phyloP scores from a whole-genome alignment of 2,888 invertebrate species.

The Meteorus cinctellus region DNA sequence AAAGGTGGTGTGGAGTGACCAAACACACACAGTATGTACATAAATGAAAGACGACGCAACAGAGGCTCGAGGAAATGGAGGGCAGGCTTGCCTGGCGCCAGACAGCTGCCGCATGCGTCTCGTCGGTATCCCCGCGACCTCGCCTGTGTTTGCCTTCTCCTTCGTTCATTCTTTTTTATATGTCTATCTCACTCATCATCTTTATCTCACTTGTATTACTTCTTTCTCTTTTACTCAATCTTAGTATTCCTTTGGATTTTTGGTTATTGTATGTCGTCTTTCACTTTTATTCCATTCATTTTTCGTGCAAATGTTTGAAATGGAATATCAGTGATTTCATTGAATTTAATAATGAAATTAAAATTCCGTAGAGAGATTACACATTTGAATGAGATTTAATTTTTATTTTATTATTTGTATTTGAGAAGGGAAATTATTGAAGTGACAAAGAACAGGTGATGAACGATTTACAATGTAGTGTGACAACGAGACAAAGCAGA shows the following conservation, averaged over 20 bases:
- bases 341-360: background rate
- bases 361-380: background rate
- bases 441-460: too few relatives aligned
- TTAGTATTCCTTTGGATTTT: constrained; percentile 8
- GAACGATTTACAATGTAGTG: too few relatives aligned
- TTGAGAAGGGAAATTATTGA: too few relatives aligned
- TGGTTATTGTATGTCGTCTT: background rate
- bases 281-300: background rate
- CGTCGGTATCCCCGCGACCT: constrained; percentile 61
- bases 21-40: background rate
- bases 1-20: constrained; percentile 27
- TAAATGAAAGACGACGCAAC: background rate
- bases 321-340: background rate
- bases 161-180: constrained; percentile 50
- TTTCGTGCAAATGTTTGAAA: constrained; percentile 7
- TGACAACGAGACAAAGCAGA: too few relatives aligned
- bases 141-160: constrained; percentile 57
- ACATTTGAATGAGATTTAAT: too few relatives aligned
- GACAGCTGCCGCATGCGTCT: constrained; percentile 68
- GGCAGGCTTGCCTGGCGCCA: constrained; percentile 64
- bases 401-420: too few relatives aligned
- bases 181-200: constrained; percentile 32
- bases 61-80: constrained; percentile 43
- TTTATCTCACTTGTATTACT: constrained; percentile 38
- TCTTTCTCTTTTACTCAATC: constrained; percentile 40